These are phyloP conservation scores for Metellina segmentata DNA, from an alignment of 2,888 invertebrate genomes.

Conservation along the genomic window DNA sequence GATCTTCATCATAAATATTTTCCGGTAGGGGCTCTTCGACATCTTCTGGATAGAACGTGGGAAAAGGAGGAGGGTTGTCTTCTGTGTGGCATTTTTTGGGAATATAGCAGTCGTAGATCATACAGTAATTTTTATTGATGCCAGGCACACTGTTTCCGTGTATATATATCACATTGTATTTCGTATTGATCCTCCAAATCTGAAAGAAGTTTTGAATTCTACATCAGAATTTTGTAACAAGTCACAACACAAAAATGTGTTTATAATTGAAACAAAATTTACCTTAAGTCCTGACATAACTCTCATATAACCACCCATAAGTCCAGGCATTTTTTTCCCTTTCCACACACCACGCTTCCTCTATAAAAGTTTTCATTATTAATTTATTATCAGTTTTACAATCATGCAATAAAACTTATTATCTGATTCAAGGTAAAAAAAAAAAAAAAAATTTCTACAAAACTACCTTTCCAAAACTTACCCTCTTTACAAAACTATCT, in stretches of 20 bases:
- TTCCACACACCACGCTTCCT: conserved; percentile 93
- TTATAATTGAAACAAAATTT: conserved; percentile 67
- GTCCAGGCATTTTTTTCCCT: conserved; percentile 97
- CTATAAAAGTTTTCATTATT: conserved; percentile 76
- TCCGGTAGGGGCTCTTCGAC: conserved; percentile 84
- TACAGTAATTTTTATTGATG: conserved; percentile 88
- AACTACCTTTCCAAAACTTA: too few relatives aligned
- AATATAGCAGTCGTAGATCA: conserved; percentile 90
- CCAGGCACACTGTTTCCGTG: conserved; percentile 91
- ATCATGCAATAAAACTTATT: too few relatives aligned
- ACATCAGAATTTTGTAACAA: background rate
- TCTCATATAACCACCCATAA: conserved; percentile 91
- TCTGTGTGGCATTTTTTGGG: conserved; percentile 83
- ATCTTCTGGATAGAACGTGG: conserved; percentile 87
- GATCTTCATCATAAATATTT: conserved; percentile 88
- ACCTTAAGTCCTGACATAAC: conserved; percentile 84
- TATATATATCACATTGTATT: conserved; percentile 95
- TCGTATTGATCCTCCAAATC: conserved; percentile 95
- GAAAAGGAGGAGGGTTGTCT: conserved; percentile 86
- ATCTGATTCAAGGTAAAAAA: too few relatives aligned
- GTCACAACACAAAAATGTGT: background rate
- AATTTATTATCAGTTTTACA: too few relatives aligned
- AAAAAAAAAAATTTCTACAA: too few relatives aligned
- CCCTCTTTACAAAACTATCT: too few relatives aligned
- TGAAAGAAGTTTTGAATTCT: conserved; percentile 82